Conservation (phyloP, 2,888 invertebrate genomes). For the Apantesis nais region DNA sequence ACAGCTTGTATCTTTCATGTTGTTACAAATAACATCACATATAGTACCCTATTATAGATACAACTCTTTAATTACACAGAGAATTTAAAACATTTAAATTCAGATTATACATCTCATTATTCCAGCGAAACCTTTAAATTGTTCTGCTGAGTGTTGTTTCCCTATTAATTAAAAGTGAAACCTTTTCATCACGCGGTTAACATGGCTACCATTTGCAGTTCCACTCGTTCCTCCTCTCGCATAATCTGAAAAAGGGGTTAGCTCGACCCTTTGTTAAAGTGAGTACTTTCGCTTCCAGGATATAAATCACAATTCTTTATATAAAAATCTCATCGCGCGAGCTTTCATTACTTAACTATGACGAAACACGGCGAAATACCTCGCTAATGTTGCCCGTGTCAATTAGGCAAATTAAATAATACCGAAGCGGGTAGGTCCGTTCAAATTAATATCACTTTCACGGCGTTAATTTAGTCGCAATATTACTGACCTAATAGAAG, state of each 20-base stretch:
- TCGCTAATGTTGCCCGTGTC: slow-evolving; percentile 67
- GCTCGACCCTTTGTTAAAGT: slow-evolving; percentile 63
- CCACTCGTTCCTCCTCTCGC: slow-evolving; percentile 32
- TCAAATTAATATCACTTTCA: slow-evolving; percentile 75
- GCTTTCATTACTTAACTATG: slow-evolving; percentile 65
- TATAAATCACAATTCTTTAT: slow-evolving; percentile 64
- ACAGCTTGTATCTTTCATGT: neutral
- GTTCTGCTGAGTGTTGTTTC: slow-evolving; percentile 23
- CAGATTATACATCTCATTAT: slow-evolving; percentile 14
- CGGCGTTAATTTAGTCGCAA: slow-evolving; percentile 59
- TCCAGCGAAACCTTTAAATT: slow-evolving; percentile 15
- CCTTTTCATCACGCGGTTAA: slow-evolving; percentile 34
- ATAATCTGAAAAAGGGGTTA: slow-evolving; percentile 49
- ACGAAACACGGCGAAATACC: slow-evolving; percentile 54
- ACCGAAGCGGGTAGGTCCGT: slow-evolving; percentile 64
- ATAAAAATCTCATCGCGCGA: slow-evolving; percentile 61
- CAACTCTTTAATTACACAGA: neutral
- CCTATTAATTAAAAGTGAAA: slow-evolving; percentile 42
- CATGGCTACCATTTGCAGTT: slow-evolving; percentile 34
- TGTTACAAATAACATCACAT: neutral
- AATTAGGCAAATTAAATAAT: slow-evolving; percentile 80
- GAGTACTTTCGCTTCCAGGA: slow-evolving; percentile 64
- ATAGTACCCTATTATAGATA: neutral
- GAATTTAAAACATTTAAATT: slow-evolving; percentile 8
- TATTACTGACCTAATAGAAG: slow-evolving; percentile 48